These are phyloP conservation scores for Anisognathus igniventris DNA, from an alignment of 2,797 vertebrate genomes.

Conservation along the genomic window DNA sequence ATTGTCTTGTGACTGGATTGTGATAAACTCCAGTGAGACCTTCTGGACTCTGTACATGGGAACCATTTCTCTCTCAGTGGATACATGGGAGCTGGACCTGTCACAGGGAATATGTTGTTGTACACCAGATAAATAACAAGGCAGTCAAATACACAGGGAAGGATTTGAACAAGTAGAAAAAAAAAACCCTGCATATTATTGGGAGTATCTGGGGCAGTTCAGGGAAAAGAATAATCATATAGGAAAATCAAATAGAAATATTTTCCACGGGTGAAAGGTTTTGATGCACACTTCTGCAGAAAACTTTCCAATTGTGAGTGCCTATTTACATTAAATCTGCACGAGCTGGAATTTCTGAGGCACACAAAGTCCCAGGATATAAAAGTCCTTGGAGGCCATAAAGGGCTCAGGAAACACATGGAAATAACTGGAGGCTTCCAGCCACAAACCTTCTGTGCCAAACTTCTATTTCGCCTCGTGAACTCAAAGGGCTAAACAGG, in stretches of 20 bases:
- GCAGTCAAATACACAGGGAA: neutral
- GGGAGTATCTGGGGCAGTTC: neutral
- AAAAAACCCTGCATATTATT: neutral
- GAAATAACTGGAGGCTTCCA: neutral
- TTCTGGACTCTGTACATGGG: neutral
- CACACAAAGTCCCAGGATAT: neutral
- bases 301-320: neutral
- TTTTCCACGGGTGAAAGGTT: neutral
- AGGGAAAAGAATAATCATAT: neutral
- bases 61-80: neutral
- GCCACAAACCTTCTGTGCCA: neutral
- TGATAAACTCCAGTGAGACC: neutral
- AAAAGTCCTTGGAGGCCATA: neutral
- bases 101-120: neutral
- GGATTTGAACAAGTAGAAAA: neutral
- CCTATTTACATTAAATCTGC: neutral
- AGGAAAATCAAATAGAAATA: conserved; percentile 1
- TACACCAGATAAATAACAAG: neutral
- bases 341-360: neutral
- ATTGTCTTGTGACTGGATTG: neutral
- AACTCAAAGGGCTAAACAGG: neutral
- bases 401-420: neutral
- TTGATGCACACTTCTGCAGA: neutral
- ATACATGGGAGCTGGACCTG: neutral
- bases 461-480: neutral